Evolutionary conservation across 2,113 vertebrate genomes (phyloP).

Genomic region (Alectura lathami): DNA sequence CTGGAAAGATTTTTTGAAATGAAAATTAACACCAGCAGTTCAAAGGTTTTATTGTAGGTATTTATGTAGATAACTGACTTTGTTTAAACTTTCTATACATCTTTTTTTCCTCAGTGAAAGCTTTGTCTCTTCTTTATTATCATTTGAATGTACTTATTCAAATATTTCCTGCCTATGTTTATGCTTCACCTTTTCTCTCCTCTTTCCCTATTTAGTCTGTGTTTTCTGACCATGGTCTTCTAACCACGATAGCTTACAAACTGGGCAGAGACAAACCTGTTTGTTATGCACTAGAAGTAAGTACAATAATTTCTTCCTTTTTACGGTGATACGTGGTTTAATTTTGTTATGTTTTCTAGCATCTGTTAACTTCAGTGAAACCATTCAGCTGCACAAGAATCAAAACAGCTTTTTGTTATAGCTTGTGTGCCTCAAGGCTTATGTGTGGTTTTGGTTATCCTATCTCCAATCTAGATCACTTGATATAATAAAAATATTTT

Average conservation of each 20-base stretch:
- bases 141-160: background rate
- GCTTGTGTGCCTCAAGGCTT: background rate
- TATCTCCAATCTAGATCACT: background rate
- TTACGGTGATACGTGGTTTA: background rate
- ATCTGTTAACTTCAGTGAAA: background rate
- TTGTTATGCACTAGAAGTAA: constrained; percentile 92
- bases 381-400: background rate
- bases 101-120: background rate
- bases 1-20: background rate
- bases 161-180: background rate
- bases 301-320: constrained; percentile 3
- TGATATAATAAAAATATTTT: constrained; percentile 3
- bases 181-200: background rate
- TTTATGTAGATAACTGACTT: background rate
- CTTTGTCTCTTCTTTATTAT: background rate
- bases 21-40: background rate
- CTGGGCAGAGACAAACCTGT: constrained; percentile 84
- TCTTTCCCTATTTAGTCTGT: constrained; percentile 75
- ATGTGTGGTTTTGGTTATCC: background rate
- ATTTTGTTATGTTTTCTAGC: background rate
- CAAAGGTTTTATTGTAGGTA: background rate
- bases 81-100: background rate
- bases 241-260: constrained; percentile 95
- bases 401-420: background rate
- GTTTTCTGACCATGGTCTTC: constrained; percentile 90